Base-by-base conservation (phyloP, 23 tunicate species). In the Ascidia mentula region DNA sequence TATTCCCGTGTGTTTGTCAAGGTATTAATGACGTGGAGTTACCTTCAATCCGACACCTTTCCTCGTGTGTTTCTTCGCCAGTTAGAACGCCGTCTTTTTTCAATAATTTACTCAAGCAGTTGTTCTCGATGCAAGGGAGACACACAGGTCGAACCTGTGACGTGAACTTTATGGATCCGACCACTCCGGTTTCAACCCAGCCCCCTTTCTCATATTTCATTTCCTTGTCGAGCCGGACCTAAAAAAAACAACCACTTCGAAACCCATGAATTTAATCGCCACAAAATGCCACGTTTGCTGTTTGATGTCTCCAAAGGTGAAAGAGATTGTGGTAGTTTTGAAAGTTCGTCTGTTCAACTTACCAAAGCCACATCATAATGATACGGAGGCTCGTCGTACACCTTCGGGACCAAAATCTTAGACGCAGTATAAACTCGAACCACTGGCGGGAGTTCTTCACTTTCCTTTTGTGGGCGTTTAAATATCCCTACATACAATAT, bases 1-100 rank as follows among this genome's bases (percentile, higher is more conserved):
- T n/a, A n/a, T n/a, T n/a, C n/a, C n/a, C n/a, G n/a, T n/a, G n/a
- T n/a, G n/a, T n/a, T n/a, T n/a, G n/a, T n/a, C n/a, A n/a, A n/a
- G n/a, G n/a, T n/a, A n/a, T n/a, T n/a, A n/a, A n/a, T n/a, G n/a
- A n/a, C n/a, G n/a, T n/a, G 18, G 34, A 2, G 36, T 81, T 61
- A 87, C 92, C 59, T 87, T 87, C 92, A 28, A 81, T 87, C 40
- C 32, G 28, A 60, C 92, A 87, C 42, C 61, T 87, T 65, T 81
- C 82, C 38, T 75, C 77, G 24, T 40, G 40, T 6, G 53, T 75
- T 53, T 87, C 92, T 7, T 36, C 69, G 40, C 92, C 92, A 4
- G 35, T 76, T 37, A 87, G 34, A 24, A 87, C 33, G 0, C 86
- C 86, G 32, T 12, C n/a, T 36, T 81, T 81, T 69, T 69, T 70